Conservation (phyloP, 2,113 vertebrate genomes). For the Chaetops frenatus region DNA sequence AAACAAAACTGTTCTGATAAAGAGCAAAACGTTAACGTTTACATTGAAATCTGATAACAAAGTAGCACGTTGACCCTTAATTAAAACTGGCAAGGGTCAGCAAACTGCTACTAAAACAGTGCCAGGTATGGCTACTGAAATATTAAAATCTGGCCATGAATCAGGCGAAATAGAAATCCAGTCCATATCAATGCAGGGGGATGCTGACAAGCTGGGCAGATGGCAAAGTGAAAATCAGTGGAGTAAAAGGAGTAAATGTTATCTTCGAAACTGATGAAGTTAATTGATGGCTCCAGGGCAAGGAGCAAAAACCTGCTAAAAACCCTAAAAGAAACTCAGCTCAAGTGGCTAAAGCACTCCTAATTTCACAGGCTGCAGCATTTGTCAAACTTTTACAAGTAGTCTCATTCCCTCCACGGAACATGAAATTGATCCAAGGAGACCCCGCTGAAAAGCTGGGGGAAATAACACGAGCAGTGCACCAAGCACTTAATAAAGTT, state of each 20-base stretch:
- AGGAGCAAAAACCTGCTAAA: not conserved
- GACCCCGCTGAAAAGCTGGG: not conserved
- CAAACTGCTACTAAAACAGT: not conserved
- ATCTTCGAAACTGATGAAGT: not conserved
- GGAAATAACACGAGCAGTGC: not conserved
- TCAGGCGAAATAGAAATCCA: not conserved
- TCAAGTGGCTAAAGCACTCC: not conserved
- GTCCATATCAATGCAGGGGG: not conserved
- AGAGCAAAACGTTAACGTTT: not conserved
- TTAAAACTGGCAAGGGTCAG: not conserved
- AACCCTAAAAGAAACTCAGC: not conserved
- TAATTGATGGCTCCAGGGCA: not conserved
- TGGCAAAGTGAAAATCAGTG: not conserved
- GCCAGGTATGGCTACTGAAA: not conserved
- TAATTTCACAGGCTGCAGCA: not conserved
- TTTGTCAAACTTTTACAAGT: not conserved
- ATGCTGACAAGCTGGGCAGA: not conserved
- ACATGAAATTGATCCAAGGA: not conserved
- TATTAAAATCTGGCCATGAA: not conserved
- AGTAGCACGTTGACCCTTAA: not conserved
- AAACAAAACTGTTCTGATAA: not conserved
- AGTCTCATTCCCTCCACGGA: not conserved
- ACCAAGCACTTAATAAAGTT: not conserved
- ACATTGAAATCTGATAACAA: not conserved
- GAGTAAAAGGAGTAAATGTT: not conserved